Percentiles rank a stretch among this genome's conserved stretches.
phyloP scores from a whole-genome alignment of 2,797 vertebrate species.

The Rhinella marina region DNA sequence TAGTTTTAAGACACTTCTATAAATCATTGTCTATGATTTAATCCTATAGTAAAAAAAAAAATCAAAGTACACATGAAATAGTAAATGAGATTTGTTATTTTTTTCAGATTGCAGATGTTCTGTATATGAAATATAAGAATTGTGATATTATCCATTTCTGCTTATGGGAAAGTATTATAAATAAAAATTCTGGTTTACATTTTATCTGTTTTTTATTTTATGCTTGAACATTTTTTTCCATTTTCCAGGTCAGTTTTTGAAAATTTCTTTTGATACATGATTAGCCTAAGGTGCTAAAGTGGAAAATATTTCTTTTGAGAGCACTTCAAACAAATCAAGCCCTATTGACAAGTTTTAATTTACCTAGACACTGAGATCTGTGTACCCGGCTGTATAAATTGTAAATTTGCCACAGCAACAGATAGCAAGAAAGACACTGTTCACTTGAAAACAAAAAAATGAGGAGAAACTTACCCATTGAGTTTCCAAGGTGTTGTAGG shows the following conservation, averaged over 20 bases:
- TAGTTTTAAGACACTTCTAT: constrained; percentile 1
- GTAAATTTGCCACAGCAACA: too few species aligned
- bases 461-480: too few species aligned
- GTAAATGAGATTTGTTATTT: not conserved
- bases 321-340: too few species aligned
- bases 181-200: not conserved
- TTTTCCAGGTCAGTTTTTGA: not conserved
- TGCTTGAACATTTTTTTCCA: not conserved
- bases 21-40: constrained; percentile 12
- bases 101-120: not conserved
- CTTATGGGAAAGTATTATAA: not conserved
- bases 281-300: too few species aligned
- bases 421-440: too few species aligned
- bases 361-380: too few species aligned
- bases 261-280: too few species aligned
- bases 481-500: too few species aligned
- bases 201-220: not conserved
- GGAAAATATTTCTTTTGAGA: too few species aligned
- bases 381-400: too few species aligned
- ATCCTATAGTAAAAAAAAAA: not conserved
- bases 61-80: not conserved
- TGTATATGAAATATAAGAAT: not conserved
- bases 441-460: too few species aligned
- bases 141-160: not conserved
- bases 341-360: too few species aligned